Evolutionary conservation across 2,888 invertebrate species (phyloP).

Genomic region (Chaetogeoica ovagalla): DNA sequence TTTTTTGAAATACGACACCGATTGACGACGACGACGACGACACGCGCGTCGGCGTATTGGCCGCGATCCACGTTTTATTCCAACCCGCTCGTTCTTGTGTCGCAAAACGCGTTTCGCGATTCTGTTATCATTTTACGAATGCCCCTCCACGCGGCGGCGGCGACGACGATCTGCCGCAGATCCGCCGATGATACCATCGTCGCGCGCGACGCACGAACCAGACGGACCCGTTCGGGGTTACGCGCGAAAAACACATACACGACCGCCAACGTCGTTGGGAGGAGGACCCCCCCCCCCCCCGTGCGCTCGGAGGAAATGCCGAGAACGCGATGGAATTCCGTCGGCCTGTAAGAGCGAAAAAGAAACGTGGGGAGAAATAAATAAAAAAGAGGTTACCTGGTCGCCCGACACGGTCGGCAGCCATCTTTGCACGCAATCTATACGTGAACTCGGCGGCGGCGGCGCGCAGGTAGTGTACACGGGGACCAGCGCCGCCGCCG

Average conservation of each 20-base stretch:
- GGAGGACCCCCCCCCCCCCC: no score
- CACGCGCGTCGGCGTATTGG: constrained; percentile 6
- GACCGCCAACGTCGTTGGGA: no score
- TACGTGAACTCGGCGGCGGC: constrained; percentile 43
- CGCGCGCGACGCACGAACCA: background rate
- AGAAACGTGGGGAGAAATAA: background rate
- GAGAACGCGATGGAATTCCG: background rate
- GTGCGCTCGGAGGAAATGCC: no score
- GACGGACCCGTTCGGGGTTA: no score
- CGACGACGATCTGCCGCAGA: no score
- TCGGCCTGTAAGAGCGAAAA: background rate
- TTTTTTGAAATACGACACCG: constrained; percentile 43
- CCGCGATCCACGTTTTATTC: constrained; percentile 19
- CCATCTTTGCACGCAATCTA: constrained; percentile 53
- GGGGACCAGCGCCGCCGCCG: constrained; percentile 1
- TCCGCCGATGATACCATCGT: no score
- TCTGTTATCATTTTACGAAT: background rate
- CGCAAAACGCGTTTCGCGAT: background rate
- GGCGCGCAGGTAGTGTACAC: constrained; percentile 26
- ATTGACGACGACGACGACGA: background rate
- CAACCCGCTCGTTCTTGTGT: no score
- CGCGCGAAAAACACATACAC: no score
- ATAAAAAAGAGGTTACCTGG: constrained; percentile 46
- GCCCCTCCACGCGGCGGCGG: background rate
- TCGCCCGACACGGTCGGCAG: constrained; percentile 33